A percentile compares a stretch with the other conserved stretches of the same genome.
phyloP scores from a whole-genome alignment of 2,797 vertebrate genomes.

The Hippoglossus hippoglossus region DNA sequence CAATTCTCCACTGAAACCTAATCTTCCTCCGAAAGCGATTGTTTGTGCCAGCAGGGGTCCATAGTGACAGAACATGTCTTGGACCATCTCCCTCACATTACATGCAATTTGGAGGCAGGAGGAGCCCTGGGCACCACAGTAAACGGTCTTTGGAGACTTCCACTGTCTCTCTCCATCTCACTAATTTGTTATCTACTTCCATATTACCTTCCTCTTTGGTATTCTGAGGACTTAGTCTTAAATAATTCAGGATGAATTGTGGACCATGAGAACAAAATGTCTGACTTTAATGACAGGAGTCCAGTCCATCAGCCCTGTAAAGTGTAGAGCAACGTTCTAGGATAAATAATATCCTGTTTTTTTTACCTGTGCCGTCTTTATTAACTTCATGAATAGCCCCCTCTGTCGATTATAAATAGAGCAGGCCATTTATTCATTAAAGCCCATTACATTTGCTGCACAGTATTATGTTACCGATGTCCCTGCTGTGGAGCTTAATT shows the following conservation, averaged over 20 bases:
- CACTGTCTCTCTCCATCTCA: slow-evolving; percentile 55
- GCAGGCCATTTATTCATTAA: slow-evolving; percentile 61
- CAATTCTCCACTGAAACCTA: slow-evolving; percentile 64
- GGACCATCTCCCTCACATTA: slow-evolving; percentile 72
- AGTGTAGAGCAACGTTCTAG: slow-evolving; percentile 37
- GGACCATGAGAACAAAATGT: slow-evolving; percentile 58
- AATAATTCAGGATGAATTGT: slow-evolving; percentile 59
- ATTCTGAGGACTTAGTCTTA: slow-evolving; percentile 64
- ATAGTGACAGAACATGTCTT: slow-evolving; percentile 69
- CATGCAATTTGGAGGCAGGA: slow-evolving; percentile 69
- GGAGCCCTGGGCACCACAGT: slow-evolving; percentile 54
- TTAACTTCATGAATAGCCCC: slow-evolving; percentile 56
- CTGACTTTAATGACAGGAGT: slow-evolving; percentile 40
- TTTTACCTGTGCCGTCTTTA: slow-evolving; percentile 37
- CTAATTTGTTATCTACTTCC: slow-evolving; percentile 78
- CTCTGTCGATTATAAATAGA: slow-evolving; percentile 57
- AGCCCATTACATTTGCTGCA: slow-evolving; percentile 56
- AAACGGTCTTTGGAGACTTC: slow-evolving; percentile 67
- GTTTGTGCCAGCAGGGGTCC: slow-evolving; percentile 64
- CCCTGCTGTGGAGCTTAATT: slow-evolving; percentile 47
- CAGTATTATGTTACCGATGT: slow-evolving; percentile 56
- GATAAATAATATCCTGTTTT: slow-evolving; percentile 52
- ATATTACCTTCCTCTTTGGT: slow-evolving; percentile 69
- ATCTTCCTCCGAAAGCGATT: slow-evolving; percentile 64
- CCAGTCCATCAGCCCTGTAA: slow-evolving; percentile 45